phyloP scores from a whole-genome alignment of 2,888 invertebrate genomes.

The Drosophila anomelani region DNA sequence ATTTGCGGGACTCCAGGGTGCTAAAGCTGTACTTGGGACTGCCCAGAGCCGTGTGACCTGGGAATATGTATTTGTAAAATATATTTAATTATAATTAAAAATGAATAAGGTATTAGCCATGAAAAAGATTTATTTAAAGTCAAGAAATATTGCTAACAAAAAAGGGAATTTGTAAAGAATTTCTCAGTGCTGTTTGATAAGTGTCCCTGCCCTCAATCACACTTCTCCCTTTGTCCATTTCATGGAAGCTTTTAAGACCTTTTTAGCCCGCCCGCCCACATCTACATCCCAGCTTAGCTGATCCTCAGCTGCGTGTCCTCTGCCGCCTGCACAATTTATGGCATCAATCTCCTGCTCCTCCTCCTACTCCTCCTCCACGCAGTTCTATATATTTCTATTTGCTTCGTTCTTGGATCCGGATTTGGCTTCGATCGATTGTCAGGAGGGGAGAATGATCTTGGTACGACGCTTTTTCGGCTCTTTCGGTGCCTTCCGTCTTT shows the following conservation, averaged over 20 bases:
- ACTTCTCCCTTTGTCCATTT: not conserved
- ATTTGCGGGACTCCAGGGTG: slow-evolving; percentile 86
- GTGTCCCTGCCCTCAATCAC: slow-evolving; percentile 13
- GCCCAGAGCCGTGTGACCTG: slow-evolving; percentile 82
- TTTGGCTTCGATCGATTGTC: slow-evolving; percentile 33
- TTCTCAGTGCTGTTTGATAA: too few relatives aligned
- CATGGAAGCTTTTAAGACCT: slow-evolving; percentile 45
- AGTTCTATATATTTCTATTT: not conserved
- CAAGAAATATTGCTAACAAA: not conserved
- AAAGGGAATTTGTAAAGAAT: too few relatives aligned
- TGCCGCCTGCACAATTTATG: slow-evolving; percentile 56
- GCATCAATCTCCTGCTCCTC: not conserved
- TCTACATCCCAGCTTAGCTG: slow-evolving; percentile 21
- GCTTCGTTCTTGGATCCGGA: slow-evolving; percentile 8
- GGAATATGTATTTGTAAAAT: not conserved
- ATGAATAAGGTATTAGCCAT: not conserved
- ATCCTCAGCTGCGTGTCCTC: slow-evolving; percentile 24
- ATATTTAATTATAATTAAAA: not conserved
- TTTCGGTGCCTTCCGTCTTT: not conserved
- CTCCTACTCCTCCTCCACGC: not conserved
- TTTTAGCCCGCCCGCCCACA: slow-evolving; percentile 4
- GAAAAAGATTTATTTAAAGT: too few relatives aligned
- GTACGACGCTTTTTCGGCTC: not conserved
- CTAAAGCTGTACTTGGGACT: slow-evolving; percentile 87
- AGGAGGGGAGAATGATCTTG: slow-evolving; percentile 9